Percentiles rank a stretch among this genome's conserved stretches.
These are phyloP conservation scores for Oxyteleia sp. DNA, from an alignment of 2,888 invertebrate species.

Conservation along the genomic window DNA sequence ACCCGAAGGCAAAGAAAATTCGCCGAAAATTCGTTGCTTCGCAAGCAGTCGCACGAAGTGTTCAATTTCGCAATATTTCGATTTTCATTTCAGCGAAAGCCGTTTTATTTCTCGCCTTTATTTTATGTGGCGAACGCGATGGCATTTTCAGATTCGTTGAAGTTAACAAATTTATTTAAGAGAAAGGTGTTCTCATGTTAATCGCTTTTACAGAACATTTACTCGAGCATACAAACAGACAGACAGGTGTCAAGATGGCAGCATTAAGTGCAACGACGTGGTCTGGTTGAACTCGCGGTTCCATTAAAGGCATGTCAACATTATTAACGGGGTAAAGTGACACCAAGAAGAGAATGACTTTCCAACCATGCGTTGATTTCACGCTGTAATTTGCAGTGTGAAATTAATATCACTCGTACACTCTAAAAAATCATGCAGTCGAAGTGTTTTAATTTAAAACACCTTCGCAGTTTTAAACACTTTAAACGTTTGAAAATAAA, in stretches of 20 bases:
- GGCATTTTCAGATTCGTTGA: background rate
- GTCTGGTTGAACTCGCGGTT: constrained; percentile 53
- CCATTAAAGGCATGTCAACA: constrained; percentile 62
- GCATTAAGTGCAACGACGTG: constrained; percentile 49
- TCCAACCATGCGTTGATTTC: constrained; percentile 26
- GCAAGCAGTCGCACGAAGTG: background rate
- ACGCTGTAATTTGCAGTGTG: background rate
- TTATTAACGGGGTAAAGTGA: constrained; percentile 53
- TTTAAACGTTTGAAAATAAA: too few relatives aligned
- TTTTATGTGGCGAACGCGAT: background rate
- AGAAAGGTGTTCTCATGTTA: constrained; percentile 13
- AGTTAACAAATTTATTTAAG: constrained; percentile 8
- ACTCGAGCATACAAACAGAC: constrained; percentile 41
- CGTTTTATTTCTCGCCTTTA: background rate
- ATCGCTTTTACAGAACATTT: constrained; percentile 47
- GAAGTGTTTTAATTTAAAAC: too few relatives aligned
- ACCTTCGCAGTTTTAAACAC: too few relatives aligned
- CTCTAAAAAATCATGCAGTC: too few relatives aligned
- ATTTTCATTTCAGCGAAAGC: background rate
- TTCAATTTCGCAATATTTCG: constrained; percentile 9
- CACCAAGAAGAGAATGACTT: constrained; percentile 41
- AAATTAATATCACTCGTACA: constrained; percentile 45
- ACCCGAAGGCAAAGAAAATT: background rate
- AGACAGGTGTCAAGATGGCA: constrained; percentile 63
- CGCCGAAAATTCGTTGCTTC: background rate